These are phyloP conservation scores for Callopanchax toddi DNA, from an alignment of 2,113 vertebrate genomes.

Conservation along the genomic window DNA sequence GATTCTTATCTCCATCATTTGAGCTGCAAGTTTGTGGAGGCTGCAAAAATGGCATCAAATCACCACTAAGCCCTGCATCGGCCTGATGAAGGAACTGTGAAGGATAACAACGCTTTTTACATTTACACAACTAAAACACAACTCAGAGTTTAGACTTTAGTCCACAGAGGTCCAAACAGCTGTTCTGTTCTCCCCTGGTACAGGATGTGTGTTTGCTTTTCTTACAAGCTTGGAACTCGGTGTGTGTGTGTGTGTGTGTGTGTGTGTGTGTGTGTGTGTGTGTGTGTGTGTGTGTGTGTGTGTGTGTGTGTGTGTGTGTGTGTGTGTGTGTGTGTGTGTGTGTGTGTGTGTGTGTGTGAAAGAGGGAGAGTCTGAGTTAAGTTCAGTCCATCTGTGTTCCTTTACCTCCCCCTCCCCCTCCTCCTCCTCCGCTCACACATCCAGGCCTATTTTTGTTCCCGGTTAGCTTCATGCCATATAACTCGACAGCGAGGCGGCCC, in stretches of 20 bases:
- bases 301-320: conserved; percentile 24
- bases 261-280: conserved; percentile 3
- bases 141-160: conserved; percentile 13
- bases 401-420: conserved; percentile 25
- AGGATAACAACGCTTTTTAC: conserved; percentile 40
- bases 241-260: conserved; percentile 17
- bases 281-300: too few relatives aligned
- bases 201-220: conserved; percentile 32
- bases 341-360: conserved; percentile 18
- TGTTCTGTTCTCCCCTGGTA: conserved; percentile 36
- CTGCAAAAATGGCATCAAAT: conserved; percentile 47
- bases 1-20: conserved; percentile 54
- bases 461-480: conserved; percentile 79
- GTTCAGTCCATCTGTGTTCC: conserved; percentile 54
- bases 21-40: conserved; percentile 45
- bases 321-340: not conserved
- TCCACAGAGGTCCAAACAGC: conserved; percentile 49
- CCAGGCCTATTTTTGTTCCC: conserved; percentile 74
- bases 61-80: conserved; percentile 30
- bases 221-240: conserved; percentile 26
- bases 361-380: conserved; percentile 10
- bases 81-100: conserved; percentile 31
- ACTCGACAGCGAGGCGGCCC: conserved; percentile 72
- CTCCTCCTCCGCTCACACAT: conserved; percentile 21
- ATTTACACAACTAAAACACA: conserved; percentile 39